These are phyloP conservation scores for Dysmachus trigonus DNA, from an alignment of 2,888 invertebrate genomes.

Conservation along the genomic window DNA sequence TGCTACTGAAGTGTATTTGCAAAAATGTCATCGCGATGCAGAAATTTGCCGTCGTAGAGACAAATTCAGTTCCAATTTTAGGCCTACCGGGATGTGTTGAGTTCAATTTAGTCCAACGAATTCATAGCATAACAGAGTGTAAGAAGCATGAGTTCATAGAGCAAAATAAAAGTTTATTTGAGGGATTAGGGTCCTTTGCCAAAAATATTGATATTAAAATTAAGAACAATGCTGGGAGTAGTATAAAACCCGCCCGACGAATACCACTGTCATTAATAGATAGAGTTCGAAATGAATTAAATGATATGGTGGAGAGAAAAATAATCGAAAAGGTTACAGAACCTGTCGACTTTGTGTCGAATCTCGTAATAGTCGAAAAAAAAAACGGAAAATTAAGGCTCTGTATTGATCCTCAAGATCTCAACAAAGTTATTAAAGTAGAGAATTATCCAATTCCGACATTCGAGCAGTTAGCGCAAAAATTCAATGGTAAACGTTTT, in stretches of 20 bases:
- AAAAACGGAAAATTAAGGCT: too few relatives aligned
- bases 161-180: too few relatives aligned
- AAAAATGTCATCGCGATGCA: slow-evolving; percentile 45
- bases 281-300: slow-evolving; percentile 44
- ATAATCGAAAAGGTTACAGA: slow-evolving; percentile 47
- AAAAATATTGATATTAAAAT: slow-evolving; percentile 47
- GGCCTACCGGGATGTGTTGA: slow-evolving; percentile 14
- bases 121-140: too few relatives aligned
- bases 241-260: slow-evolving; percentile 47
- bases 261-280: slow-evolving; percentile 45
- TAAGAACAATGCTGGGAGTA: slow-evolving; percentile 40
- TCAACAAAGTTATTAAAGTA: slow-evolving; percentile 48
- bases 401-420: too few relatives aligned
- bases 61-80: slow-evolving; percentile 38
- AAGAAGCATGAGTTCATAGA: too few relatives aligned
- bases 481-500: slow-evolving; percentile 49
- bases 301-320: slow-evolving; percentile 42
- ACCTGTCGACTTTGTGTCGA: background rate
- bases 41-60: slow-evolving; percentile 48
- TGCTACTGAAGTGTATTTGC: slow-evolving; percentile 44
- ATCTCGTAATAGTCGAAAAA: too few relatives aligned
- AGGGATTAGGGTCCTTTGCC: background rate
- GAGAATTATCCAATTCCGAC: slow-evolving; percentile 51
- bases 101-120: too few relatives aligned
- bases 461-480: slow-evolving; percentile 50